Conservation (phyloP, 2,888 invertebrate genomes). For the Cephonodes hylas region DNA sequence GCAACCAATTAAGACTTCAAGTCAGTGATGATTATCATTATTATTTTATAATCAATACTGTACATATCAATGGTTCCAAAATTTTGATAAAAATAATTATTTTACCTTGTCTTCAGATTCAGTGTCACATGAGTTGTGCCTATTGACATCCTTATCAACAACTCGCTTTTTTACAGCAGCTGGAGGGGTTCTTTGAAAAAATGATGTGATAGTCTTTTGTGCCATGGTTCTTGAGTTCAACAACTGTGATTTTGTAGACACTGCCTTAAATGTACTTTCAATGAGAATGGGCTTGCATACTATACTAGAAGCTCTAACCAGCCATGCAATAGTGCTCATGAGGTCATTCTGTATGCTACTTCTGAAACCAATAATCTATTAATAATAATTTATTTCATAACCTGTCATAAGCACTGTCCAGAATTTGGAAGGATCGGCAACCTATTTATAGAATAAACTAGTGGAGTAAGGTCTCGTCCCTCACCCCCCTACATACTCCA, state of each 20-base stretch:
- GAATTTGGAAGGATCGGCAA: no score
- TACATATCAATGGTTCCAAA: not conserved
- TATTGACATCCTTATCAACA: constrained; percentile 17
- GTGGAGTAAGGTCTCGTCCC: no score
- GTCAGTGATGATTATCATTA: no score
- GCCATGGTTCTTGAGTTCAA: constrained; percentile 51
- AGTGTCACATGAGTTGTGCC: constrained; percentile 19
- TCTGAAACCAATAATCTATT: not conserved
- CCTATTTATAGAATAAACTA: no score
- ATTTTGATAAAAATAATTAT: not conserved
- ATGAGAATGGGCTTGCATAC: constrained; percentile 2
- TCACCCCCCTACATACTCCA: no score
- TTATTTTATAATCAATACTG: no score
- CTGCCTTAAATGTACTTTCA: not conserved
- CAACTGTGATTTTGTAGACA: not conserved
- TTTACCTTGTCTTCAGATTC: constrained; percentile 29
- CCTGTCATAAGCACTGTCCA: no score
- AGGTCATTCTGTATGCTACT: not conserved
- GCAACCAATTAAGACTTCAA: no score
- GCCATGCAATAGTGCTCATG: constrained; percentile 31
- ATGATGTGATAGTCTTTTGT: constrained; percentile 72
- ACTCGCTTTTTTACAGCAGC: constrained; percentile 34
- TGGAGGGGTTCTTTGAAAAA: constrained; percentile 65
- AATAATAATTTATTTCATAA: no score
- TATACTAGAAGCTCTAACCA: constrained; percentile 28